These are phyloP conservation scores for Antrozous pallidus DNA, from an alignment of 2,797 vertebrate species.

Conservation along the genomic window DNA sequence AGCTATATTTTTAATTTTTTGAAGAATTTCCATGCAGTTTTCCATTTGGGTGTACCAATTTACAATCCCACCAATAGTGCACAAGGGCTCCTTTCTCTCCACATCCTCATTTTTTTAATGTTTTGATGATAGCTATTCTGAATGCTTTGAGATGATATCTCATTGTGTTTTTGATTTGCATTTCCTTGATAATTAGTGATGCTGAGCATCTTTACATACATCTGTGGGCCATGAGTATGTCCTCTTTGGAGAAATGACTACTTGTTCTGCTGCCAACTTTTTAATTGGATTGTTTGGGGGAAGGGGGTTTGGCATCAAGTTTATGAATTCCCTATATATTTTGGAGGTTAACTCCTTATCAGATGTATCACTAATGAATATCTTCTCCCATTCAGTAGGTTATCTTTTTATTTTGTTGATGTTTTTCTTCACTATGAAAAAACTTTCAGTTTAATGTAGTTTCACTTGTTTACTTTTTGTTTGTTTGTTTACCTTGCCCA, in stretches of 20 bases:
- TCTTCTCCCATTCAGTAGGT: not conserved
- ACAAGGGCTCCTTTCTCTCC: not conserved
- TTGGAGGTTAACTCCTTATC: not conserved
- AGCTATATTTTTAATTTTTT: not conserved
- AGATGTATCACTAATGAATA: not conserved
- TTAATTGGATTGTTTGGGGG: not conserved
- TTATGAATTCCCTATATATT: not conserved
- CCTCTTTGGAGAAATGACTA: not conserved
- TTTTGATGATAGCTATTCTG: not conserved
- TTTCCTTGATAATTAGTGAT: not conserved
- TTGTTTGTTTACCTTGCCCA: not conserved
- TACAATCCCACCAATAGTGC: not conserved
- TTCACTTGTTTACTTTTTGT: not conserved
- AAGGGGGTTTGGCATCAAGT: not conserved
- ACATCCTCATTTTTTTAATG: not conserved
- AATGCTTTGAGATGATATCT: not conserved
- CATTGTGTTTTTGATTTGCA: not conserved
- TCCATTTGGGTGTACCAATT: not conserved
- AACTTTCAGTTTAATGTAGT: not conserved
- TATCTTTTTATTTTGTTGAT: not conserved
- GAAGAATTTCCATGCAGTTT: not conserved
- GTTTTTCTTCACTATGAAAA: not conserved
- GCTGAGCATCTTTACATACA: not conserved
- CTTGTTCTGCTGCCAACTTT: not conserved
- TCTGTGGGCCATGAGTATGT: not conserved